These are phyloP conservation scores for Clinocottus analis DNA, from an alignment of 2,113 vertebrate species.

Conservation along the genomic window DNA sequence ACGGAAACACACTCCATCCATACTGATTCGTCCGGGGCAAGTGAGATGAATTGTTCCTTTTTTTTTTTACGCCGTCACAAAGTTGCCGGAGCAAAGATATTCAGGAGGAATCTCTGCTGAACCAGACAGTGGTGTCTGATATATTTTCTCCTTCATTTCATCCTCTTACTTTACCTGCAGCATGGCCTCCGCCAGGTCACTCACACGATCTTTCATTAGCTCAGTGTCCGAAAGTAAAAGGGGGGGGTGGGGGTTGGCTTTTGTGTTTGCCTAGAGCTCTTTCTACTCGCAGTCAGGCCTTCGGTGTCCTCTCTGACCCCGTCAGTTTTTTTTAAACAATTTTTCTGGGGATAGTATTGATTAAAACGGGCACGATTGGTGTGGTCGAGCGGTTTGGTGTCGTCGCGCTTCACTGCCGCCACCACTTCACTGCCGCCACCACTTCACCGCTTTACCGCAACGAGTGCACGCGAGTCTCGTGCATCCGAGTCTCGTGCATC, in stretches of 20 bases:
- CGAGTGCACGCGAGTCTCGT: background rate
- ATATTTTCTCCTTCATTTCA: constrained; percentile 18
- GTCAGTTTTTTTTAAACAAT: constrained; percentile 11
- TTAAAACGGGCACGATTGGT: no score
- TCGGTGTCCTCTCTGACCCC: background rate
- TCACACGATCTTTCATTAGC: constrained; percentile 6
- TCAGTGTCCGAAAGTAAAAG: constrained; percentile 1
- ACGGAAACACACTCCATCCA: constrained; percentile 2
- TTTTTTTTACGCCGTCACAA: constrained; percentile 11
- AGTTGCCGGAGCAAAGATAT: constrained; percentile 22
- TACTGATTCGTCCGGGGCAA: constrained; percentile 20
- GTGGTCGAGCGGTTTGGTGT: no score
- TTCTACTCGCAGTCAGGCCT: background rate
- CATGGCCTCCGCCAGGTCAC: background rate
- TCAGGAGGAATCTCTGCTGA: constrained; percentile 2
- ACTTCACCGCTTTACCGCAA: no score
- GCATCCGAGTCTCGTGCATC: background rate
- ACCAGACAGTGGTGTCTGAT: background rate
- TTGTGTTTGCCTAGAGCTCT: constrained; percentile 4
- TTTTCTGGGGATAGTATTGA: no score
- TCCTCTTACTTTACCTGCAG: constrained; percentile 2
- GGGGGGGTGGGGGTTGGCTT: background rate
- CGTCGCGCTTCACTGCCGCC: background rate
- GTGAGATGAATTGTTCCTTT: constrained; percentile 32
- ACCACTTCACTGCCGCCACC: background rate